Conservation (phyloP, 2,113 vertebrate genomes). For the Cricetomys ansorgei region DNA sequence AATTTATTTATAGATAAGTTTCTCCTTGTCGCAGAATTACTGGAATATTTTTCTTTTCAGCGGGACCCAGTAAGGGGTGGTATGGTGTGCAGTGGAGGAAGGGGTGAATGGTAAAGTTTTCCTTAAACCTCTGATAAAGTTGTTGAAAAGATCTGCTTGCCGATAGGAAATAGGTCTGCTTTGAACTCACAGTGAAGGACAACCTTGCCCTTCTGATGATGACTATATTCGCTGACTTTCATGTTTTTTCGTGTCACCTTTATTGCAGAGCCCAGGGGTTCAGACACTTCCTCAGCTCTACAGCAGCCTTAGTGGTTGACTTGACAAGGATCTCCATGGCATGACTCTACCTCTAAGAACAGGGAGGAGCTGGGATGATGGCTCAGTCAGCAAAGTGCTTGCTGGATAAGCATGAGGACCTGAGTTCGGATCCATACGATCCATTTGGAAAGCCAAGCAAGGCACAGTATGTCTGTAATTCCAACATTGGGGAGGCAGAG, state of each 20-base stretch:
- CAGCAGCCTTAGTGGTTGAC: neutral
- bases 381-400: neutral
- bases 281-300: neutral
- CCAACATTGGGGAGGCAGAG: neutral
- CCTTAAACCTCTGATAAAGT: neutral
- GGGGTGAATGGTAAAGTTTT: neutral
- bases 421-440: neutral
- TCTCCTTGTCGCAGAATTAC: neutral
- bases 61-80: neutral
- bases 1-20: neutral
- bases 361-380: neutral
- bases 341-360: neutral
- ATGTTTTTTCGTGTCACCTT: neutral
- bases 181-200: neutral
- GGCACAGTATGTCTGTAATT: neutral
- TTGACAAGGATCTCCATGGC: neutral
- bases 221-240: accelerated
- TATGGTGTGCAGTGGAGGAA: neutral
- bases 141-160: neutral
- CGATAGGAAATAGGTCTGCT: no score
- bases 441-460: neutral
- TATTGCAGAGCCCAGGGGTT: neutral
- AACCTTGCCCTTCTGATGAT: neutral
- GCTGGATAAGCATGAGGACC: neutral
- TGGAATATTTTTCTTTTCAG: neutral